Evolutionary conservation across 2,113 vertebrate species (phyloP), one percentile per base, ranked within the genome.

Genomic region (Lepisosteus oculatus): DNA sequence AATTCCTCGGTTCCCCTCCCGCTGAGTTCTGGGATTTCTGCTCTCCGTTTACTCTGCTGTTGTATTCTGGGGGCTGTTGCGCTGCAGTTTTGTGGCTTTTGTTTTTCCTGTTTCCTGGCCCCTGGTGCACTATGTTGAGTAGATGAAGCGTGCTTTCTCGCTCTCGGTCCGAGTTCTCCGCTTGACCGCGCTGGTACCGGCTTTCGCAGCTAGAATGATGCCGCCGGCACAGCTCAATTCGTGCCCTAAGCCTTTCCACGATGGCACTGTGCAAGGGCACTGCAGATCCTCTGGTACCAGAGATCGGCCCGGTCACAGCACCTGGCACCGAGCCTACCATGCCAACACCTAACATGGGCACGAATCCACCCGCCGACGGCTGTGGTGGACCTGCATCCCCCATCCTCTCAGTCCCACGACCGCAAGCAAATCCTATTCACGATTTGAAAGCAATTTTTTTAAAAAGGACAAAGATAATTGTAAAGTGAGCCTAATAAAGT

Each of bases 201-300:
- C 89, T 94, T 85, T 96, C 94, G 64, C 96, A 98, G 88, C 92
- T 96, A 76, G 94, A 92, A 90, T 98, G 96, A 84, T 98, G 96
- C 78, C 94, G 89, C 77, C 96, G 90, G 86, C 95, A 98, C 64
- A 95, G 86, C 79, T 95, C 96, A 15, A 98, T 96, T 59, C 96
- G 94, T 77, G 96, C 96, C 74, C 96, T 92, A 61, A 98, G 79
- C 69, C 96, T 93, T 86, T 98, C 96, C 84, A 98, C 96, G 43
- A 98, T 97, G 72, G 96, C 95, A 78, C 92, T 96, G 90, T 97
- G 95, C 74, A 95, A 92, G 9, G 94, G 95, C 62, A 93, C 88
- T 65, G 90, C 90, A 1, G 93, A 87, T 72, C 92, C 92, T 47
- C 93, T 86, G 74, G 93, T 86, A 71, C 86, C 76, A 77, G 89